A percentile compares a stretch with the other conserved stretches of the same genome.
Conservation (phyloP, 2,797 vertebrate species). For the Lates japonicus region DNA sequence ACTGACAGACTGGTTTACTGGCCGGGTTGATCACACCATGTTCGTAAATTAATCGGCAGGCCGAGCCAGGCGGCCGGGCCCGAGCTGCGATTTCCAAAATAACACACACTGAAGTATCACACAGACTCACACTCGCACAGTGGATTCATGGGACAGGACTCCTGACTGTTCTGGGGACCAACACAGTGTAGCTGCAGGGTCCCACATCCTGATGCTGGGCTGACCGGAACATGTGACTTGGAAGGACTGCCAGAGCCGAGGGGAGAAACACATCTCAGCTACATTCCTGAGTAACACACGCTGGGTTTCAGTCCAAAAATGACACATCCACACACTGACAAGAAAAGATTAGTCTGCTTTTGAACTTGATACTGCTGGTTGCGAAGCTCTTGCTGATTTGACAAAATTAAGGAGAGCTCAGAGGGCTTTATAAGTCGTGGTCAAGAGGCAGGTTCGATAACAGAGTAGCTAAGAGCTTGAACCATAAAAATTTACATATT, state of each 20-base stretch:
- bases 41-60: not conserved
- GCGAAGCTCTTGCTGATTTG: too few relatives aligned
- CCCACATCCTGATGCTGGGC: constrained; percentile 33
- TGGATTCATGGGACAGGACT: constrained; percentile 46
- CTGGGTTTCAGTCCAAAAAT: not conserved
- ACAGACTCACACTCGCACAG: not conserved
- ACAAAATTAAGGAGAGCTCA: not conserved
- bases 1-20: not conserved
- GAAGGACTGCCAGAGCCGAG: constrained; percentile 28
- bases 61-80: not conserved
- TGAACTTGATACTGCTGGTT: too few relatives aligned
- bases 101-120: not conserved
- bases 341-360: not conserved
- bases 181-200: constrained; percentile 41
- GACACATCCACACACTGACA: not conserved
- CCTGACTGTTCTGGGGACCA: constrained; percentile 48
- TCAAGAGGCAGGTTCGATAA: too few relatives aligned
- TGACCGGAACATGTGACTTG: constrained; percentile 61
- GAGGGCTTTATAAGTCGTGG: too few relatives aligned
- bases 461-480: too few relatives aligned
- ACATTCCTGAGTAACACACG: constrained; percentile 28
- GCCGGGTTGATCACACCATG: constrained; percentile 3
- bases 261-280: constrained; percentile 30
- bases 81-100: constrained; percentile 17
- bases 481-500: too few relatives aligned